Evolutionary conservation across 2,888 invertebrate species (phyloP), one percentile per base, ranked within the genome.

Genomic region (Spatulosminthurus flaviceps): DNA sequence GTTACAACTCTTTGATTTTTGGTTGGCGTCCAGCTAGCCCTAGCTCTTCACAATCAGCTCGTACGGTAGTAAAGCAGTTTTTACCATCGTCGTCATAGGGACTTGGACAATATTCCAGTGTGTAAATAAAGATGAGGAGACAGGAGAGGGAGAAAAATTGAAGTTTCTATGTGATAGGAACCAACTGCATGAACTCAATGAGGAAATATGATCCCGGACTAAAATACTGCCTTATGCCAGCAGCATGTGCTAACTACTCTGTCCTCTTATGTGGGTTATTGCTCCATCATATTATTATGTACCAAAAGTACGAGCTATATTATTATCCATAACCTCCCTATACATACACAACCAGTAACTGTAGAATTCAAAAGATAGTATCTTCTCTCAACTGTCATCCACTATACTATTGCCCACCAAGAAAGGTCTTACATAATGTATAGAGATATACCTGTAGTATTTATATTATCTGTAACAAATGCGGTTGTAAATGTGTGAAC

Each of bases 101-200:
- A 51, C 51, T 51, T 19, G 19, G 51, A 51, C 51, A 51, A n/a
- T 51, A 19, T 51, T 51, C n/a, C 64, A 42, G 71, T 61, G 75
- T 64, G 75, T 75, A 75, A 75, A 75, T 64, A 75, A 64, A 75
- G 64, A 75, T 21, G 29, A 74, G 34, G 26, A 64, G 75, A 75
- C 41, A 66, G 13, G 28, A 67, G 11, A 61, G 75, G 75, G 64
- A 75, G 75, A 75, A 75, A 75, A 75, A 75, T 75, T 34, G 28
- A 66, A 64, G 41, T 75, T 73, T 64, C 64, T 24, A n/a, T 75
- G 75, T 75, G 75, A 75, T 75, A 64, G 75, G 64, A 75, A 64
- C 75, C 75, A 75, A 75, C 51, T 51, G n/a, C n/a, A n/a, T n/a
- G 51, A 51, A 22, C 75, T 64, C 61, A 75, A 75, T 64, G 64